Percentiles rank a stretch among this genome's conserved stretches.
These are phyloP conservation scores for Pseudorhombus dupliciocellatus DNA, from an alignment of 2,113 vertebrate genomes.

Conservation along the genomic window DNA sequence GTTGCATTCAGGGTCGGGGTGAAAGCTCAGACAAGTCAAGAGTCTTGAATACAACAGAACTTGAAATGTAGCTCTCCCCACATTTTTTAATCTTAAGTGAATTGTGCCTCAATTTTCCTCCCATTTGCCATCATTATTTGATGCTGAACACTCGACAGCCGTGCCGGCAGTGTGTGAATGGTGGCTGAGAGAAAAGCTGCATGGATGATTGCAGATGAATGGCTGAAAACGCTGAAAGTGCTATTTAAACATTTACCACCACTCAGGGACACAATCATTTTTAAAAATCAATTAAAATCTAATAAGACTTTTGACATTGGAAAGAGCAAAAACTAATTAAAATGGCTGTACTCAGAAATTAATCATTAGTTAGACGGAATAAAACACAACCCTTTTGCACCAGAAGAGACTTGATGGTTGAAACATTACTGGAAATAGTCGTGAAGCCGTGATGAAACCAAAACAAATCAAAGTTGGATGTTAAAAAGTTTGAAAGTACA, in stretches of 20 bases:
- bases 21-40: conserved; percentile 5
- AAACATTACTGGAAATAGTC: background rate
- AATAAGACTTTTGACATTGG: background rate
- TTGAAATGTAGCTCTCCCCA: too few relatives aligned
- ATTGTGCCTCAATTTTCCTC: too few relatives aligned
- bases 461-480: background rate
- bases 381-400: too few relatives aligned
- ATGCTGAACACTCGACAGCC: too few relatives aligned
- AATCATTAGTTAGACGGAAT: too few relatives aligned
- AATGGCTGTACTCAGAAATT: background rate
- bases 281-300: too few relatives aligned
- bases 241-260: too few relatives aligned
- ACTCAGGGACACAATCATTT: too few relatives aligned
- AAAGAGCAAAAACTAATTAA: background rate
- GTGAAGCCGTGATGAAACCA: background rate
- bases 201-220: background rate
- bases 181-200: background rate
- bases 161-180: too few relatives aligned
- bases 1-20: conserved; percentile 1
- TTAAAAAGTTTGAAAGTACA: too few relatives aligned
- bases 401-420: background rate
- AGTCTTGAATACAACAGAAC: background rate
- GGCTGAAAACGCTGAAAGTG: background rate
- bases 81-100: too few relatives aligned
- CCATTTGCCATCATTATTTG: too few relatives aligned